A percentile compares a stretch with the other conserved stretches of the same genome.
Evolutionary conservation across 2,888 invertebrate genomes (phyloP).

Genomic region (Malacosoma neustria): DNA sequence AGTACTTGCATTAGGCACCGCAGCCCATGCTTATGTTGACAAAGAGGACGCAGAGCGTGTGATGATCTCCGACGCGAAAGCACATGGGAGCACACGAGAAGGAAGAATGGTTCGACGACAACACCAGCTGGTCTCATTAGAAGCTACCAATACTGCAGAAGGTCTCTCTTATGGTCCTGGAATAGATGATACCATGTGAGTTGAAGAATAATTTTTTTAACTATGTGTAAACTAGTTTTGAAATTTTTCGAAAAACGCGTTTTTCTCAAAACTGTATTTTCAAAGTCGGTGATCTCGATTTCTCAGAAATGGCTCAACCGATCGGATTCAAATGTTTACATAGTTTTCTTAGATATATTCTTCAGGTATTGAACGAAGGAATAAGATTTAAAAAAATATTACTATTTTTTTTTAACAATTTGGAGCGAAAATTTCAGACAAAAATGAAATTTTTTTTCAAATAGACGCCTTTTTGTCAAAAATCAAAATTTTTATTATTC

Average conservation of each 20-base stretch:
- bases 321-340: slow-evolving; percentile 8
- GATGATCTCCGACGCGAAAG: too few species aligned
- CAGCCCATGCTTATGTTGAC: too few species aligned
- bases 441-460: not conserved
- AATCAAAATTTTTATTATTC: too few species aligned
- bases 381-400: slow-evolving; percentile 1
- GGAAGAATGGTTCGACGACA: too few species aligned
- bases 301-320: slow-evolving; percentile 7
- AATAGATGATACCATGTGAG: slow-evolving; percentile 5
- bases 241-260: slow-evolving; percentile 7
- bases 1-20: too few species aligned
- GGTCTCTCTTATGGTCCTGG: too few species aligned
- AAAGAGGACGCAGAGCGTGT: too few species aligned
- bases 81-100: too few species aligned
- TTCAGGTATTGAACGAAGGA: too few species aligned
- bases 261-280: too few species aligned
- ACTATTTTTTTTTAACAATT: not conserved
- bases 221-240: not conserved
- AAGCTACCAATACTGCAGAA: not conserved
- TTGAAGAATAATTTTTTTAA: slow-evolving; percentile 5
- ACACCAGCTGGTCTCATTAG: not conserved
- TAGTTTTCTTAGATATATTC: slow-evolving; percentile 7
- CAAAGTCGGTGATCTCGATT: too few species aligned
- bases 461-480: too few species aligned
- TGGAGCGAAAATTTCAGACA: not conserved